These are phyloP conservation scores for Epiblema foenella DNA, from an alignment of 2,888 invertebrate species.

Conservation along the genomic window DNA sequence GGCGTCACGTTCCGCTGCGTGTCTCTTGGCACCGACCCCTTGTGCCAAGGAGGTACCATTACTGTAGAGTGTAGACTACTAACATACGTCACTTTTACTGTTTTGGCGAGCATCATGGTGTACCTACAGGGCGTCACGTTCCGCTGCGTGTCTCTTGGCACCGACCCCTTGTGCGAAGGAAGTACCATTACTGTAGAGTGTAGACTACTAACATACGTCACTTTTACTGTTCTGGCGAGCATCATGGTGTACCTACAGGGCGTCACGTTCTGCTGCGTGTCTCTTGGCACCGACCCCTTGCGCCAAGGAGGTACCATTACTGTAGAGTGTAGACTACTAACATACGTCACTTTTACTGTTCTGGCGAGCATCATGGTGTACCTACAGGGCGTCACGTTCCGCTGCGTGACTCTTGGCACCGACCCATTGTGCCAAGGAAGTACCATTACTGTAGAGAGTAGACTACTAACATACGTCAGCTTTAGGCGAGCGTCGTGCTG, in stretches of 20 bases:
- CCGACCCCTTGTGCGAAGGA: constrained; percentile 89
- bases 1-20: constrained; percentile 93
- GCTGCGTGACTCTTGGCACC: too few relatives aligned
- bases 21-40: constrained; percentile 90
- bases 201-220: too few relatives aligned
- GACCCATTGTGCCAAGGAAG: too few relatives aligned
- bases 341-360: constrained; percentile 86
- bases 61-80: background rate
- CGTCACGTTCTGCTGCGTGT: constrained; percentile 92
- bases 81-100: constrained; percentile 86
- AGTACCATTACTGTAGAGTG: constrained; percentile 54
- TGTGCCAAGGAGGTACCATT: constrained; percentile 79
- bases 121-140: background rate
- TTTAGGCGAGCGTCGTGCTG: too few relatives aligned
- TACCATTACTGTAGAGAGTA: constrained; percentile 52
- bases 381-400: too few relatives aligned
- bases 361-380: constrained; percentile 90
- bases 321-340: too few relatives aligned
- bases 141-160: constrained; percentile 80
- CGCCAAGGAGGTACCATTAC: constrained; percentile 83
- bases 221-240: constrained; percentile 93
- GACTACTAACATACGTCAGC: too few relatives aligned
- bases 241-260: constrained; percentile 90
- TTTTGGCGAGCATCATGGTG: constrained; percentile 90
- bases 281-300: constrained; percentile 89